Evolutionary conservation across 2,797 vertebrate species (phyloP), one percentile per base, ranked within the genome.

Genomic region (Syncerus caffer): DNA sequence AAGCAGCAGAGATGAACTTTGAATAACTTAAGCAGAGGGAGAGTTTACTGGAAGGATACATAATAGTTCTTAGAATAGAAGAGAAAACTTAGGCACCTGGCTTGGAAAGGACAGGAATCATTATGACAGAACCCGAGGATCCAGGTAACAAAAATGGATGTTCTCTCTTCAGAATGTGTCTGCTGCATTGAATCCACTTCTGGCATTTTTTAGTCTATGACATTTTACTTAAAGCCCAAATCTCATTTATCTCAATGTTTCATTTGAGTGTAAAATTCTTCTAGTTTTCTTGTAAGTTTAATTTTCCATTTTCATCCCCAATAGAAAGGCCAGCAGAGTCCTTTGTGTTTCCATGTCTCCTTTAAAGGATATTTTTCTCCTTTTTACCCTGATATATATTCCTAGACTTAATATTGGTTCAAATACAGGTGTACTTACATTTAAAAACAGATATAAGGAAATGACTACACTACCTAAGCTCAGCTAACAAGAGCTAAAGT

Each of bases 1-100:
- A 76, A 60, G 84, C 64, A 86, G n/a, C 31, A 93, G 93, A 97
- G 90, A 90, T 51, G 58, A 94, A 25, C 79, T 96, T 91, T 11
- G 55, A 76, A 47, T 79, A 93, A 93, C 55, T 78, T 78, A 92
- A 87, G 47, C 85, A 79, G 89, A 97, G 42, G 47, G 38, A 51
- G 53, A 53, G 2, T 80, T 97, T 95, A 90, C 57, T 97, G 58
- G 47, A 53, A 83, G 42, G 14, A 80, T 82, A 76, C 47, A 53
- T 88, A 78, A 80, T 50, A 80, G 71, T 64, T 90, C 83, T 96
- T 62, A 34, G 86, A 89, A 83, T 50, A 57, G 57, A 89, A 80
- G 23, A 90, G 47, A 74, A 31, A 79, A 25, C 25, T 58, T 16
- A 67, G 50, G 31, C 58, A 85, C 42, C 82, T 88, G 62, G 27